phyloP scores from a whole-genome alignment of 2,797 vertebrate species.

The Cyclopterus lumpus region DNA sequence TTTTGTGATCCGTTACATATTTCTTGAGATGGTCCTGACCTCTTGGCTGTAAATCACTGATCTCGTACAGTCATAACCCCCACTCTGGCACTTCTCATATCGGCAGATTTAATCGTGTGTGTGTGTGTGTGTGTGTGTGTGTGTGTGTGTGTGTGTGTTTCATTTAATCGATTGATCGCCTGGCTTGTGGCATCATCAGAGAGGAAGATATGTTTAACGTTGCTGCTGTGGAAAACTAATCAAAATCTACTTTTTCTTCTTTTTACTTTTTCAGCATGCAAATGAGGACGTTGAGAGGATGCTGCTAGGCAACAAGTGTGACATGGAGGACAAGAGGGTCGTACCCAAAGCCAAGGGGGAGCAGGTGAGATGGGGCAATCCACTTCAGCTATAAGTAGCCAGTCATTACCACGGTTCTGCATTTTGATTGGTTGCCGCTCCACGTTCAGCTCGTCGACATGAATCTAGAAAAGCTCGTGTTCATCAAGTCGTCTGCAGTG shows the following conservation, averaged over 20 bases:
- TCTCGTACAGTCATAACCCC: background rate
- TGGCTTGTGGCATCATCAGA: background rate
- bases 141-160: background rate
- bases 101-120: too few relatives aligned
- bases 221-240: background rate
- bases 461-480: background rate
- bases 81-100: too few relatives aligned
- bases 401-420: background rate
- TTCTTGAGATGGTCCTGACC: background rate
- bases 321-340: constrained; percentile 99
- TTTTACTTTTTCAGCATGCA: constrained; percentile 87
- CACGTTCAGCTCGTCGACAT: background rate
- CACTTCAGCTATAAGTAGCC: background rate
- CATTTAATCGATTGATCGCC: background rate
- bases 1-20: background rate
- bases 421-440: background rate
- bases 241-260: background rate
- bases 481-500: background rate
- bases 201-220: too few relatives aligned
- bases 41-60: background rate
- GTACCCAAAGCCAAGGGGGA: constrained; percentile 98
- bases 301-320: constrained; percentile 99
- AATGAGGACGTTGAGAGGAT: constrained; percentile 99
- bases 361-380: constrained; percentile 86
- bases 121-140: too few relatives aligned